Evolutionary conservation across 2,113 vertebrate genomes (phyloP).

Genomic region (Gymnobelideus leadbeateri): DNA sequence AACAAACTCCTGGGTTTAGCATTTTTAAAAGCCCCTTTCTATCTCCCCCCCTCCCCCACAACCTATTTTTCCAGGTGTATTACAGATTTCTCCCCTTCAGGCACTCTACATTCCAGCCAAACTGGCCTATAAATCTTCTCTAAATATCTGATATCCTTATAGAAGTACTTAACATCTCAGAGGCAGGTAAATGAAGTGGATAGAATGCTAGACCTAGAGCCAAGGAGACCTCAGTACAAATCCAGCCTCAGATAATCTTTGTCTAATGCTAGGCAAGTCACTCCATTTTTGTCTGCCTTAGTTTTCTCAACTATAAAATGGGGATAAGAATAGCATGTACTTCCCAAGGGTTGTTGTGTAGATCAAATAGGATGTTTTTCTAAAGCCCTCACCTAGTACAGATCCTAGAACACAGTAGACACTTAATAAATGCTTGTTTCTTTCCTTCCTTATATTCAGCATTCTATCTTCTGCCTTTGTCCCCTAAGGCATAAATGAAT

Average conservation of each 20-base stretch:
- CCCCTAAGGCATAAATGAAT: background rate
- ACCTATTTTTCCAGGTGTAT: too few species aligned
- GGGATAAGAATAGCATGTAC: background rate
- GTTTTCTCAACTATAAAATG: background rate
- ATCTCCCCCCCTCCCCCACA: too few species aligned
- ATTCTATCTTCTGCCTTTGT: background rate
- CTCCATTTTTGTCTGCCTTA: background rate
- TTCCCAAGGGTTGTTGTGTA: background rate
- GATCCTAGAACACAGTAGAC: background rate
- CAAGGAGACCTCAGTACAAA: background rate
- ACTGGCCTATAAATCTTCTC: too few species aligned
- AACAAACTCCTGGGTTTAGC: too few species aligned
- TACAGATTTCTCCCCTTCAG: too few species aligned
- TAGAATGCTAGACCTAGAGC: background rate
- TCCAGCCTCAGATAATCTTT: background rate
- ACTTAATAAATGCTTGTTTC: background rate
- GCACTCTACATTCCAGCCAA: too few species aligned
- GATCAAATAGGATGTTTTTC: background rate
- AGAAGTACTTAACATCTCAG: background rate
- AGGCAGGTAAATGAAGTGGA: background rate
- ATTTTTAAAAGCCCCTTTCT: too few species aligned
- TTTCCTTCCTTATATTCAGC: background rate
- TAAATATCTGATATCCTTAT: background rate
- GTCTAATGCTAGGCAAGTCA: background rate
- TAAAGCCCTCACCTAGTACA: background rate